These are phyloP conservation scores for Leptinotarsa peninsularis DNA, from an alignment of 2,888 invertebrate genomes.

Conservation along the genomic window DNA sequence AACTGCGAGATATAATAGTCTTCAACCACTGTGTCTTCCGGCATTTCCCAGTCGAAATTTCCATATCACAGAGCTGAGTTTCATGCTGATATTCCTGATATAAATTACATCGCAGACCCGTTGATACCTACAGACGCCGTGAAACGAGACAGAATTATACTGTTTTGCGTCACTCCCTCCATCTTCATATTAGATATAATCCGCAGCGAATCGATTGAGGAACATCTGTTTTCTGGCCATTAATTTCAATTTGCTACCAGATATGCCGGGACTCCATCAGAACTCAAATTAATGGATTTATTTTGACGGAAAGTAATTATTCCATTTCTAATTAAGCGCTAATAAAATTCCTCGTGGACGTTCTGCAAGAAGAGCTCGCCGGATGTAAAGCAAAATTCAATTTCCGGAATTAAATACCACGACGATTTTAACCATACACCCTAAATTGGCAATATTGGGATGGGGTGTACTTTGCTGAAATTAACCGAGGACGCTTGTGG, in stretches of 20 bases:
- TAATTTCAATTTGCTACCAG: slow-evolving; percentile 28
- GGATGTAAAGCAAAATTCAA: slow-evolving; percentile 18
- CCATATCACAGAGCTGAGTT: neutral
- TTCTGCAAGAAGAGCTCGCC: slow-evolving; percentile 9
- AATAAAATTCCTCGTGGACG: slow-evolving; percentile 19
- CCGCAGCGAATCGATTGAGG: slow-evolving; percentile 24
- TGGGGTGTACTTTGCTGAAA: neutral
- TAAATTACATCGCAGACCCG: neutral
- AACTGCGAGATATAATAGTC: neutral
- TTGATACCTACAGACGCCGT: neutral
- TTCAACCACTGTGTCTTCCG: too few relatives aligned
- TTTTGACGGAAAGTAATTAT: slow-evolving; percentile 31
- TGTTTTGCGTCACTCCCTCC: slow-evolving; percentile 5
- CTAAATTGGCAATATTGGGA: slow-evolving; percentile 10
- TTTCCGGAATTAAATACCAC: slow-evolving; percentile 19
- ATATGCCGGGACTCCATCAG: slow-evolving; percentile 23
- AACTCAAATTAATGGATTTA: slow-evolving; percentile 26
- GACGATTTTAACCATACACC: neutral
- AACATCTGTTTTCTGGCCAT: slow-evolving; percentile 28
- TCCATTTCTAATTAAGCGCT: slow-evolving; percentile 23
- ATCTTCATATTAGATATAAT: slow-evolving; percentile 15
- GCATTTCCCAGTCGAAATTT: neutral
- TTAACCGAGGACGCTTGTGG: neutral
- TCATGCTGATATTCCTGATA: neutral
- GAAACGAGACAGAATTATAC: neutral